Percentiles rank a stretch among this genome's conserved stretches.
phyloP scores from a whole-genome alignment of 2,113 vertebrate genomes.

The Ailuropoda melanoleuca region DNA sequence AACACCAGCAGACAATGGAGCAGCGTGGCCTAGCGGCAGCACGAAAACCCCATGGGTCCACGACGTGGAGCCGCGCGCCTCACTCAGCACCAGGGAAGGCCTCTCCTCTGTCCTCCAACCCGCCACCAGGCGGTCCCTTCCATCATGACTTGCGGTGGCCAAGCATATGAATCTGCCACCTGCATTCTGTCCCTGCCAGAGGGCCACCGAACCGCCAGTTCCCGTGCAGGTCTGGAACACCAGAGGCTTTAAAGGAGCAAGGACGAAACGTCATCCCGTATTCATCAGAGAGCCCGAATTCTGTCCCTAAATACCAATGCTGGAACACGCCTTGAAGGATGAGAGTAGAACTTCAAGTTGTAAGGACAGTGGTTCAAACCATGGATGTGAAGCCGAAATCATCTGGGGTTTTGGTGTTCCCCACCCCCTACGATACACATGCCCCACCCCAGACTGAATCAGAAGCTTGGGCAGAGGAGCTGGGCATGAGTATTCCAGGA shows the following conservation, averaged over 20 bases:
- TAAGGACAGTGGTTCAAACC: background rate
- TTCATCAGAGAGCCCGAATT: background rate
- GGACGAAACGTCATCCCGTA: background rate
- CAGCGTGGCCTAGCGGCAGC: background rate
- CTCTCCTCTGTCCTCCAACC: background rate
- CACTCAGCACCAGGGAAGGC: background rate
- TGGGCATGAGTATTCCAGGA: background rate
- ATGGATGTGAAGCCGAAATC: background rate
- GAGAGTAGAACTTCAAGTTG: background rate
- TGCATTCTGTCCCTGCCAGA: background rate
- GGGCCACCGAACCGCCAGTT: background rate
- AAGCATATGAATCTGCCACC: background rate
- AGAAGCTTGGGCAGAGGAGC: background rate
- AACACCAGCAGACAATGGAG: background rate
- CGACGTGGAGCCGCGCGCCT: accelerated
- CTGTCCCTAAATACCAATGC: background rate
- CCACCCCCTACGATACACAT: background rate
- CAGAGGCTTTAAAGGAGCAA: background rate
- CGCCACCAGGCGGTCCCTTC: background rate
- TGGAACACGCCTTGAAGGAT: background rate
- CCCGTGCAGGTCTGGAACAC: background rate
- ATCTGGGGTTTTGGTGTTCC: background rate
- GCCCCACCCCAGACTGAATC: background rate
- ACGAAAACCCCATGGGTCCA: background rate
- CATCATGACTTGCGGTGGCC: background rate